Evolutionary conservation across 1,140 invertebrate species (phyloP).

Genomic region (Bombyx mori): DNA sequence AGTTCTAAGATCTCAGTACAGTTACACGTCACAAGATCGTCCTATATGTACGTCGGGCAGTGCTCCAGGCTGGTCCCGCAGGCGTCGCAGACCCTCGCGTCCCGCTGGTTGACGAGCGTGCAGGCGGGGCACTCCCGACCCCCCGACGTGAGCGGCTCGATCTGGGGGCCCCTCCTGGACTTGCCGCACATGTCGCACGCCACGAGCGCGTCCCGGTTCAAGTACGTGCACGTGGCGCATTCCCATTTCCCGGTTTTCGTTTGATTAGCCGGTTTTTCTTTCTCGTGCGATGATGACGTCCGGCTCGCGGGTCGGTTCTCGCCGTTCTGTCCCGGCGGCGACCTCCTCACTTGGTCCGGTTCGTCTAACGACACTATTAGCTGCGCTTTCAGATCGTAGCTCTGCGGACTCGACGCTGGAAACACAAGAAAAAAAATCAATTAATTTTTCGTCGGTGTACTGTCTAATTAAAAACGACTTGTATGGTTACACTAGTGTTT

Average conservation of each 20-base stretch:
- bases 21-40: not conserved
- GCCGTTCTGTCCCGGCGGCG: slow-evolving; percentile 34
- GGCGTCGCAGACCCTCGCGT: slow-evolving; percentile 76
- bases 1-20: too few relatives aligned
- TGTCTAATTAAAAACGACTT: too few relatives aligned
- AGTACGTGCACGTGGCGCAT: slow-evolving; percentile 80
- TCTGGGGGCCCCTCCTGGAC: slow-evolving; percentile 72
- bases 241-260: slow-evolving; percentile 72
- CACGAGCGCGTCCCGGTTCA: slow-evolving; percentile 71
- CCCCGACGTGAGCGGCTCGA: slow-evolving; percentile 78
- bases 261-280: slow-evolving; percentile 5
- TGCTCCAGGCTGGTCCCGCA: slow-evolving; percentile 79
- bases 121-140: slow-evolving; percentile 83
- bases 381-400: slow-evolving; percentile 53
- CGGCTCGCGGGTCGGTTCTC: slow-evolving; percentile 22
- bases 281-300: not conserved
- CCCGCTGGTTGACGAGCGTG: slow-evolving; percentile 84
- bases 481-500: too few relatives aligned
- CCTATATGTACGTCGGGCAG: slow-evolving; percentile 82
- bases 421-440: not conserved
- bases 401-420: slow-evolving; percentile 28
- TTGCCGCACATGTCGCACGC: slow-evolving; percentile 88
- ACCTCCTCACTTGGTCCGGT: slow-evolving; percentile 31
- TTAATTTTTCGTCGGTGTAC: too few relatives aligned
- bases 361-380: slow-evolving; percentile 58